phyloP scores from a whole-genome alignment of 2,113 vertebrate genomes.

The Oenanthe oenanthe region DNA sequence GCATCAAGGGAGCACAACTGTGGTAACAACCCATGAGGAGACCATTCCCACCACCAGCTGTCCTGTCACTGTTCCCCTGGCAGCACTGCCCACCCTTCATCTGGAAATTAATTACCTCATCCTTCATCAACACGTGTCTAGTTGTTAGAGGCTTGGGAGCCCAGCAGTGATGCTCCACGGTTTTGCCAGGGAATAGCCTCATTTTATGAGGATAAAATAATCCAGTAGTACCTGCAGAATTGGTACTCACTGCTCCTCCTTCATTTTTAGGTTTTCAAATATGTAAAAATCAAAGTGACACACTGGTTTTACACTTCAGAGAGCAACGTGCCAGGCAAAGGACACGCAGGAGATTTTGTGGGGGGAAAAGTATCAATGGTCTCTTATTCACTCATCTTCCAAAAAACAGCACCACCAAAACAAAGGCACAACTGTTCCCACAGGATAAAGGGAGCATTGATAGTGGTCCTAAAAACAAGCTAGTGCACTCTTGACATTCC shows the following conservation, averaged over 20 bases:
- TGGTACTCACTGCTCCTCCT: not conserved
- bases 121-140: not conserved
- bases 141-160: not conserved
- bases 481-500: not conserved
- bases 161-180: not conserved
- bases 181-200: not conserved
- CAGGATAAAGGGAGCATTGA: not conserved
- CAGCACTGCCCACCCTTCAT: not conserved
- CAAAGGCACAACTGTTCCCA: conserved; percentile 31
- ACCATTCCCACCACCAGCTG: not conserved
- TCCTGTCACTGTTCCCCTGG: not conserved
- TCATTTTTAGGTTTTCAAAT: not conserved
- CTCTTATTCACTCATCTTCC: conserved; percentile 14
- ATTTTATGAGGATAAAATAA: not conserved
- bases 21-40: not conserved
- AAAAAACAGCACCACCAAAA: not conserved
- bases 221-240: not conserved
- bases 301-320: not conserved
- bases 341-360: not conserved
- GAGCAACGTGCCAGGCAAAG: not conserved
- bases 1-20: not conserved
- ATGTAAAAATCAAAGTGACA: not conserved
- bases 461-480: not conserved
- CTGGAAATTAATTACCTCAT: conserved; percentile 40
- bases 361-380: not conserved